Conservation (phyloP, 2,797 vertebrate genomes). For the Anguilla anguilla region DNA sequence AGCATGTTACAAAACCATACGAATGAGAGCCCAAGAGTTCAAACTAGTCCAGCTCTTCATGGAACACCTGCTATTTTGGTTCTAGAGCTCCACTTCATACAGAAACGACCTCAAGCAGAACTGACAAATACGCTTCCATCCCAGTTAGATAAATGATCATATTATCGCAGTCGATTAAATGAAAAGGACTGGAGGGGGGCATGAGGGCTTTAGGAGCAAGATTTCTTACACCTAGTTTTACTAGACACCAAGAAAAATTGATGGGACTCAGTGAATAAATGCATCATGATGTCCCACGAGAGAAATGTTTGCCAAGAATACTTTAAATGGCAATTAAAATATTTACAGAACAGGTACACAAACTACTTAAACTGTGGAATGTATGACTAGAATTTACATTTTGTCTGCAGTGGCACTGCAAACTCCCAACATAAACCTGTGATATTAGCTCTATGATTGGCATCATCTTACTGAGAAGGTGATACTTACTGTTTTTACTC, state of each 20-base stretch:
- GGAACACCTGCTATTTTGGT: not conserved
- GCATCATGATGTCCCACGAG: not conserved
- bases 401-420: not conserved
- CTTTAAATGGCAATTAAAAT: not conserved
- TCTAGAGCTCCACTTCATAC: not conserved
- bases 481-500: too few species aligned
- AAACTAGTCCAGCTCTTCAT: constrained; percentile 15
- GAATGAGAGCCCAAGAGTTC: constrained; percentile 38
- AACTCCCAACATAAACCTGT: not conserved
- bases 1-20: constrained; percentile 34
- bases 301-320: not conserved
- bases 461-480: too few species aligned
- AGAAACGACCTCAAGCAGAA: not conserved
- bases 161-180: not conserved
- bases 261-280: not conserved
- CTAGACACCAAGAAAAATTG: not conserved
- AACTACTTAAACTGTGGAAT: not conserved
- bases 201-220: not conserved
- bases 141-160: constrained; percentile 16
- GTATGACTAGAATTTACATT: not conserved
- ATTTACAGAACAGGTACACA: not conserved
- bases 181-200: constrained; percentile 13
- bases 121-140: constrained; percentile 8
- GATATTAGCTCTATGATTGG: not conserved
- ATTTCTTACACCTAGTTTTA: not conserved